These are phyloP conservation scores for Selenia dentaria DNA, from an alignment of 2,888 invertebrate genomes.

Conservation along the genomic window DNA sequence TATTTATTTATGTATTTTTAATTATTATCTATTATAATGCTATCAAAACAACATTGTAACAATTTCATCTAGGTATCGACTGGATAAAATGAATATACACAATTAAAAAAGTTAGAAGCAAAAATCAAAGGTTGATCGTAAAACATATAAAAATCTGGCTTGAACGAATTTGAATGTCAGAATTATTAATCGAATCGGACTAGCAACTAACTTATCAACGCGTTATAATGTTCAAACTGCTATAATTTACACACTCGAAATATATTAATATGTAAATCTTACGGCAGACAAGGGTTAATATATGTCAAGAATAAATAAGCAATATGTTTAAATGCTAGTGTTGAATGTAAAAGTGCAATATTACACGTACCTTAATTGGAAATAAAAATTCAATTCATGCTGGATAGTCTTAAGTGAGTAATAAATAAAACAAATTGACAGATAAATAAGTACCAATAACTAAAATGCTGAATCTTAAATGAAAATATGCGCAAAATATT, in stretches of 20 bases:
- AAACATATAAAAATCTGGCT: slow-evolving; percentile 12
- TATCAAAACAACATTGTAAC: too few relatives aligned
- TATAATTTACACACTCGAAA: slow-evolving; percentile 32
- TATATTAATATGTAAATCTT: slow-evolving; percentile 31
- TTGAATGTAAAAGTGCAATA: slow-evolving; percentile 51
- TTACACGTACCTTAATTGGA: slow-evolving; percentile 59
- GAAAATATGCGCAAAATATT: too few relatives aligned
- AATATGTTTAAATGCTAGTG: slow-evolving; percentile 32
- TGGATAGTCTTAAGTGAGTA: slow-evolving; percentile 52
- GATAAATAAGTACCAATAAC: slow-evolving; percentile 53
- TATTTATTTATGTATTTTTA: too few relatives aligned
- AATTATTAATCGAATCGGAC: slow-evolving; percentile 62
- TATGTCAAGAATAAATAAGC: slow-evolving; percentile 72
- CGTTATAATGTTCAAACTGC: slow-evolving; percentile 43
- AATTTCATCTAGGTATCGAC: too few relatives aligned
- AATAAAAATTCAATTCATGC: slow-evolving; percentile 53
- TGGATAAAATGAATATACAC: too few relatives aligned
- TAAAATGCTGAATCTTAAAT: too few relatives aligned
- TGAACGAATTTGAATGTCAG: slow-evolving; percentile 45
- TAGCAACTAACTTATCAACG: slow-evolving; percentile 46
- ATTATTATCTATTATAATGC: too few relatives aligned
- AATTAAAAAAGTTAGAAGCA: too few relatives aligned
- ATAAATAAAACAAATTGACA: slow-evolving; percentile 50
- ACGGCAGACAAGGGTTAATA: slow-evolving; percentile 63
- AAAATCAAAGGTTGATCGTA: too few relatives aligned